phyloP scores from a whole-genome alignment of 2,888 invertebrate species.

The Amphimallon solstitiale region DNA sequence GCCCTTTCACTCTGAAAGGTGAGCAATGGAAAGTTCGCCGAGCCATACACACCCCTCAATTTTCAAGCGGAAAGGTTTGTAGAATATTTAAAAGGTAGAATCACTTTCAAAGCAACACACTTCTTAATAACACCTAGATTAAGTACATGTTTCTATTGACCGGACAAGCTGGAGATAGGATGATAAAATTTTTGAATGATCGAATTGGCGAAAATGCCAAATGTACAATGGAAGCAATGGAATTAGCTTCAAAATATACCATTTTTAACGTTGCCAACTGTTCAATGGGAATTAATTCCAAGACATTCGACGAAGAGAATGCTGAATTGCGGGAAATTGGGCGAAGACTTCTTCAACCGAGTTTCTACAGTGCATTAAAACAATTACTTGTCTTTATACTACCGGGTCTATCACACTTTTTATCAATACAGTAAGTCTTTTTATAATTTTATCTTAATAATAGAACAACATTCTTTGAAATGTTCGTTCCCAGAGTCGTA shows the following conservation, averaged over 20 bases:
- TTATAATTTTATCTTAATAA: too few species aligned
- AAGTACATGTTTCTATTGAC: slow-evolving; percentile 64
- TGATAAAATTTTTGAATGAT: slow-evolving; percentile 57
- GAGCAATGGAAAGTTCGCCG: slow-evolving; percentile 65
- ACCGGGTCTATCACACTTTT: not conserved
- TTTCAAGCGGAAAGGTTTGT: slow-evolving; percentile 62
- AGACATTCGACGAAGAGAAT: slow-evolving; percentile 54
- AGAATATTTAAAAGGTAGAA: too few species aligned
- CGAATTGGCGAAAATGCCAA: slow-evolving; percentile 48
- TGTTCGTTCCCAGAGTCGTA: slow-evolving; percentile 43
- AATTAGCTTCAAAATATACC: slow-evolving; percentile 59
- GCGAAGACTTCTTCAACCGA: slow-evolving; percentile 51
- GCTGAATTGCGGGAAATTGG: slow-evolving; percentile 52
- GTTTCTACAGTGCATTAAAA: slow-evolving; percentile 48
- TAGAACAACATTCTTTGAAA: too few species aligned
- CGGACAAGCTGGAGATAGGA: slow-evolving; percentile 58
- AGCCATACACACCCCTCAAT: slow-evolving; percentile 63
- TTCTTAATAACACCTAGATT: slow-evolving; percentile 42
- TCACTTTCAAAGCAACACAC: too few species aligned
- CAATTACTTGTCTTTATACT: slow-evolving; percentile 26
- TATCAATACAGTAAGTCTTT: slow-evolving; percentile 1
- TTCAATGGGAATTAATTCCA: slow-evolving; percentile 59
- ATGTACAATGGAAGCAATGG: slow-evolving; percentile 58
- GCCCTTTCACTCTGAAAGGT: slow-evolving; percentile 64
- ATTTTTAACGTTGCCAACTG: slow-evolving; percentile 60